A percentile compares a stretch with the other conserved stretches of the same genome.
Conservation (phyloP, 92 coral and sea anemone species). For the Siderastrea siderea region DNA sequence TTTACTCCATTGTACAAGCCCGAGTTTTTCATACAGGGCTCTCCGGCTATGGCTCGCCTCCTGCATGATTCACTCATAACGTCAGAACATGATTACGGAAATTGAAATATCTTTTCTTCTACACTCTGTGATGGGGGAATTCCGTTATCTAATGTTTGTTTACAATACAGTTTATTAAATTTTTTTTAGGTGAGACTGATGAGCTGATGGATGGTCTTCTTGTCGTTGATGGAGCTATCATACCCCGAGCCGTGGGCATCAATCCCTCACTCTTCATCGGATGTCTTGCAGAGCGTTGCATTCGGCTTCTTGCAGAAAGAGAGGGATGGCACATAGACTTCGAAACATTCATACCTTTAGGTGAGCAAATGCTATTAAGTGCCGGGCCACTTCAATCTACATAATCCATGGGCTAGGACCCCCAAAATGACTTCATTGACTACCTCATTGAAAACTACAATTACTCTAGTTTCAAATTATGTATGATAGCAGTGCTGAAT, state of each 20-base stretch:
- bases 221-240: constrained; percentile 68
- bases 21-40: no score
- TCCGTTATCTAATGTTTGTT: neutral
- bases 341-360: neutral
- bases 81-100: no score
- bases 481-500: constrained; percentile 4
- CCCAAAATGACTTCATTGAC: neutral
- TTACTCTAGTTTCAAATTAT: neutral
- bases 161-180: neutral
- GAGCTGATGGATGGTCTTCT: constrained; percentile 60
- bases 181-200: constrained; percentile 45
- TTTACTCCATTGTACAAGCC: no score
- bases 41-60: no score
- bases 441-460: neutral
- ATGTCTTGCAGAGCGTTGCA: constrained; percentile 9
- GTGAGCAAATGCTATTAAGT: neutral
- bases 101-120: no score
- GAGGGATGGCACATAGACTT: neutral
- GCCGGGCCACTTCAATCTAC: no score
- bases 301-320: neutral
- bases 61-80: no score
- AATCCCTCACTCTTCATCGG: constrained; percentile 62
- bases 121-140: no score
- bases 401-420: constrained; percentile 10
- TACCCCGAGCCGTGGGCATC: constrained; percentile 64